phyloP scores from a whole-genome alignment of 37 sponge, comb jelly and placozoan species.

The Beroe ovata region DNA sequence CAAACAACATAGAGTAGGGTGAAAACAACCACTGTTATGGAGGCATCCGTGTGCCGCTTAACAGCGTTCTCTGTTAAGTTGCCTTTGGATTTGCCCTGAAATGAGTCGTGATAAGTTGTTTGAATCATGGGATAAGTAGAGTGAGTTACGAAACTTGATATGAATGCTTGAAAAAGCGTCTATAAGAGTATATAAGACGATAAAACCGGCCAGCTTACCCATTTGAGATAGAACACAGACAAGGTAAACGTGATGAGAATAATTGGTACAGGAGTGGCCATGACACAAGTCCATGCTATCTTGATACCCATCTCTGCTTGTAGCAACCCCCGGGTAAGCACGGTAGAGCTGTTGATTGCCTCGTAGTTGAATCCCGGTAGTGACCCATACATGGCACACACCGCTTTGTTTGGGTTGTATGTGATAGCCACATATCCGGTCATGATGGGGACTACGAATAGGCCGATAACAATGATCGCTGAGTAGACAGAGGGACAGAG shows the following conservation, averaged over 20 bases:
- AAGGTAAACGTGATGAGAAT: not conserved
- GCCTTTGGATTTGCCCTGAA: not conserved
- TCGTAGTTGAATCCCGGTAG: slow-evolving; percentile 2
- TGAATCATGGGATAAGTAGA: too few species aligned
- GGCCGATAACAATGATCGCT: not conserved
- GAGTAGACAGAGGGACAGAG: not conserved
- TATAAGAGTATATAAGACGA: too few species aligned
- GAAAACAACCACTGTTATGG: slow-evolving; percentile 21
- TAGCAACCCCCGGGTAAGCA: not conserved
- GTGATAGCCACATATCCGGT: not conserved
- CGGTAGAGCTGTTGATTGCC: not conserved
- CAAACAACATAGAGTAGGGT: slow-evolving; percentile 24
- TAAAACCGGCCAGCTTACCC: too few species aligned
- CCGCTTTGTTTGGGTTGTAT: not conserved
- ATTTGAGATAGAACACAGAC: slow-evolving; percentile 33
- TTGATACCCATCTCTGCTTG: not conserved
- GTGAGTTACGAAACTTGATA: too few species aligned
- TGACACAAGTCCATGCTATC: not conserved
- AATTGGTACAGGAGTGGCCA: slow-evolving; percentile 10
- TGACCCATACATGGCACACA: slow-evolving; percentile 1
- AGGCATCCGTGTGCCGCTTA: not conserved
- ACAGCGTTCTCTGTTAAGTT: not conserved
- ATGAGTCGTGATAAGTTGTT: too few species aligned
- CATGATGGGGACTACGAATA: not conserved
- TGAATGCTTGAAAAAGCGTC: too few species aligned